Conservation (phyloP, 2,113 vertebrate species). For the Megaleporinus macrocephalus region DNA sequence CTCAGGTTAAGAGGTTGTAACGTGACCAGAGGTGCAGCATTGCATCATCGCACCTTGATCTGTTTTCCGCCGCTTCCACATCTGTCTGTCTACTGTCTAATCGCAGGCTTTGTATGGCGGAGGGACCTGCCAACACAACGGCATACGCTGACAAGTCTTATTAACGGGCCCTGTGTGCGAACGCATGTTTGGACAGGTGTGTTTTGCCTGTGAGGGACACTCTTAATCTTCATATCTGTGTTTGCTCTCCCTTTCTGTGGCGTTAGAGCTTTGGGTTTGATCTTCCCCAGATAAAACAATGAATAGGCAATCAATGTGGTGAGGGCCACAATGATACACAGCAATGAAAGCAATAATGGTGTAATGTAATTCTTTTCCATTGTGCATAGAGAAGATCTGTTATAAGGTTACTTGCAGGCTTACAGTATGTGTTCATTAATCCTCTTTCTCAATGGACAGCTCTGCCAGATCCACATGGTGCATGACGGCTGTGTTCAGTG, state of each 20-base stretch:
- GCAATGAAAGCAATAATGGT: background rate
- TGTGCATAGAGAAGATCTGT: background rate
- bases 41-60: conserved; percentile 22
- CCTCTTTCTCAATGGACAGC: no score
- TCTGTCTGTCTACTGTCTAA: conserved; percentile 23
- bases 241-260: conserved; percentile 40
- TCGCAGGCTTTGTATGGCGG: conserved; percentile 39
- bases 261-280: conserved; percentile 25
- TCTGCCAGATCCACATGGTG: no score
- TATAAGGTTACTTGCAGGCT: background rate
- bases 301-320: conserved; percentile 32
- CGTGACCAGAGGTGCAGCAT: conserved; percentile 32
- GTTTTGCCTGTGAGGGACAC: conserved; percentile 29
- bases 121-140: conserved; percentile 21
- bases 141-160: conserved; percentile 54
- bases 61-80: conserved; percentile 20
- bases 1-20: conserved; percentile 37
- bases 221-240: conserved; percentile 37
- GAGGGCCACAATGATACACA: background rate
- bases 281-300: conserved; percentile 8
- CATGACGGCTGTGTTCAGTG: no score
- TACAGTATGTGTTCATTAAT: background rate
- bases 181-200: conserved; percentile 71
- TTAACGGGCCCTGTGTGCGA: conserved; percentile 45
- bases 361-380: background rate